Percentiles rank a stretch among this genome's conserved stretches.
phyloP scores from a whole-genome alignment of 2,888 invertebrate genomes.

The Cosmia trapezina region DNA sequence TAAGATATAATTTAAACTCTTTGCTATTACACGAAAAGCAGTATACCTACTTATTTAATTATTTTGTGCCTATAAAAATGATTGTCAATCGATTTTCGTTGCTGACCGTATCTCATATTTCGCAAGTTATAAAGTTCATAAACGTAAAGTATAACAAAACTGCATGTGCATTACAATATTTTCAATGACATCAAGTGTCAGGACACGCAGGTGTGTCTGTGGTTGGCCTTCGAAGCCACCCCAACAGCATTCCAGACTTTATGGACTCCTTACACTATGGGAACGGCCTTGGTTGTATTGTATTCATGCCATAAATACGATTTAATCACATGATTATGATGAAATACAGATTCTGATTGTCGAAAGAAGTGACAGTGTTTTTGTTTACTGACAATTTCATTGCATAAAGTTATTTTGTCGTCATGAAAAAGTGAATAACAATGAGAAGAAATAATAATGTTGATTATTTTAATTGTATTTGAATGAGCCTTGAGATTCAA shows the following conservation, averaged over 20 bases:
- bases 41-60: neutral
- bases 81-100: neutral
- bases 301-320: conserved; percentile 16
- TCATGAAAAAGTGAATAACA: no score
- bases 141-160: conserved; percentile 53
- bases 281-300: conserved; percentile 37
- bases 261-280: conserved; percentile 49
- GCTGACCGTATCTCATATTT: neutral
- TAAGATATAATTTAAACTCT: neutral
- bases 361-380: neutral
- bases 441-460: conserved; percentile 3
- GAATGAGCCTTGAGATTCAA: neutral
- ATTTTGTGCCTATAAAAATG: neutral
- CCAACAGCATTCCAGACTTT: conserved; percentile 68
- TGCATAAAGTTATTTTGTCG: neutral
- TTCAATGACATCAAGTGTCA: conserved; percentile 52
- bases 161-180: conserved; percentile 55
- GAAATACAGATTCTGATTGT: conserved; percentile 8
- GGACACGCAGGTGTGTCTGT: conserved; percentile 57
- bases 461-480: no score
- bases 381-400: neutral
- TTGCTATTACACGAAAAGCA: neutral
- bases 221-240: conserved; percentile 68
- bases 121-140: conserved; percentile 25
- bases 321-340: conserved; percentile 18